Evolutionary conservation across 2,113 vertebrate species (phyloP), one percentile per base, ranked within the genome.

Genomic region (Larimichthys polyactis): DNA sequence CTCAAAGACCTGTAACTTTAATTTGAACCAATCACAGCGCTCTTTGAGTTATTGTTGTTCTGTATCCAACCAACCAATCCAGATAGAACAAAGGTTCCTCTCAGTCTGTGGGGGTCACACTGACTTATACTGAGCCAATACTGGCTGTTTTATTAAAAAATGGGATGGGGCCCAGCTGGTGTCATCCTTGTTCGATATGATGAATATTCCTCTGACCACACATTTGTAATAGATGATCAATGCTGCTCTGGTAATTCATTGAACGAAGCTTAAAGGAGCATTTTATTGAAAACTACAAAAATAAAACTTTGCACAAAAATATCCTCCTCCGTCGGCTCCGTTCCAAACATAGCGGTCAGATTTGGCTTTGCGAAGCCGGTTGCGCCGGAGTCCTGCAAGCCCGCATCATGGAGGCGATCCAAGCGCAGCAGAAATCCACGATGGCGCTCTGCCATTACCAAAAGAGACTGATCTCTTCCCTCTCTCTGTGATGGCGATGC

Each of bases 401-500:
- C 74, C 48, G 73, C 75, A 75, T 48, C 27, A 2, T 89, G 83
- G 85, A 87, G 84, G 22, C 19, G 49, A 55, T 83, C 87, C 88
- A 36, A 88, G 43, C 51, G 11, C 77, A 79, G 73, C 73, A 44
- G 5, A 72, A 77, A 72, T 86, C 82, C 84, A 87, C 71, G 29
- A 81, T 85, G 90, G 89, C 81, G 54, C 66, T 70, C 65, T 58
- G 84, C 88, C 90, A 91, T 75, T n/a, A 79, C 76, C 59, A 36
- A 87, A 54, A 80, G 76, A 82, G 74, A 82, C 76, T 58, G 32
- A 74, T 79, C 89, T 77, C 82, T 67, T 75, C 82, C 70, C 64
- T 66, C 73, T 80, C 85, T 80, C 85, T 76, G 29, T 78, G 63
- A 85, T 79, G 69, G 32, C 14, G 66, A 68, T 79, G 88, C 90